Base-by-base conservation (phyloP, 2,888 invertebrate species). In the Chaitophorus viminalis region DNA sequence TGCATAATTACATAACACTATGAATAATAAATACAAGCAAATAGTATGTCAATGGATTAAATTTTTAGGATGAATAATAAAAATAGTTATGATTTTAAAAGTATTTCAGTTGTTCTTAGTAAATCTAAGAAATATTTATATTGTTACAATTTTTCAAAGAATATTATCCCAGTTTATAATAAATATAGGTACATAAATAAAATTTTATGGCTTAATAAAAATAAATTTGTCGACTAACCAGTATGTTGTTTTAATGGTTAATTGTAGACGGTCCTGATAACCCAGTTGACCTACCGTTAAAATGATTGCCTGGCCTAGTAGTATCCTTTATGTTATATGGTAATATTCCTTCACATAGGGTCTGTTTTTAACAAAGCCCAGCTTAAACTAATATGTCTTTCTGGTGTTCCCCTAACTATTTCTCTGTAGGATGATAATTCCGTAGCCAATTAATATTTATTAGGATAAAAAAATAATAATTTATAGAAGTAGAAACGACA, bases 261-360 rank as follows among this genome's bases (percentile, higher is more conserved):
- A 68, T 76, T 65, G 46, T 68, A 68, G 46, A 46, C 52, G 84
- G 14, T 9, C 33, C 52, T 31, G 76, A 76, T 84, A 77, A 84
- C 84, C 84, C 82, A 33, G 82, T 60, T n/a, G 74, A 74, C 82
- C 84, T 84, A 39, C 60, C 18, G 36, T 75, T 84, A 84, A 76
- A 76, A 76, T 39, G 46, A 76, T 83, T 39, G 75, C 75, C 60
- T 21, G 75, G 82, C 52, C 70, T 72, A 70, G 17, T n/a, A 17
- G 17, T 70, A 52, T 81, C 46, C 70, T 82, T 72, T 82, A 72
- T 52, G n/a, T 25, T 31, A 1, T 83, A 83, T 74, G 54, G 74
- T 74, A 83, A 83, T 82, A 74, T 74, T 74, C n/a, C 29, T 75
- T 54, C 54, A 29, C 36, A 14, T 74, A 60, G 54, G 81, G 74